Percentiles rank a stretch among this genome's conserved stretches.
Conservation (phyloP, 2,797 vertebrate species). For the Sparidentex hasta region DNA sequence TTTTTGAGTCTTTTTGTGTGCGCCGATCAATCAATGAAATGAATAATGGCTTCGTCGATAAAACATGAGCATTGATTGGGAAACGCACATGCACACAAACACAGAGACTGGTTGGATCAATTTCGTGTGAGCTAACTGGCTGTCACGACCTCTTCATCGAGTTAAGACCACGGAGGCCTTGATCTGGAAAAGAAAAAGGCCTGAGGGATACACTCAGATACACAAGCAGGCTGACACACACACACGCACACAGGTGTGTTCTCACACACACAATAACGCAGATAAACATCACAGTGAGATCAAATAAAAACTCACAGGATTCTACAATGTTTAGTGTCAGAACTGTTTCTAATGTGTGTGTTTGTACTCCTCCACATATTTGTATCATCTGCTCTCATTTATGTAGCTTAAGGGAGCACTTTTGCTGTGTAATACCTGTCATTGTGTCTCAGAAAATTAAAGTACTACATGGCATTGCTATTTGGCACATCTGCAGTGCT, state of each 20-base stretch:
- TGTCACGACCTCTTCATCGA: constrained; percentile 75
- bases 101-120: constrained; percentile 60
- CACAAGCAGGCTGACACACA: constrained; percentile 50
- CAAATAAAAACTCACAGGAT: constrained; percentile 27
- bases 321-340: constrained; percentile 22
- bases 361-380: neutral
- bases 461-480: neutral
- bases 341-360: constrained; percentile 20
- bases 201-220: constrained; percentile 57
- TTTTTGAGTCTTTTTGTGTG: constrained; percentile 33
- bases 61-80: constrained; percentile 71
- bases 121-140: constrained; percentile 77
- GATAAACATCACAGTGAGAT: constrained; percentile 26
- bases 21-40: constrained; percentile 62
- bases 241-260: constrained; percentile 2
- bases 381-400: neutral
- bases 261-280: constrained; percentile 1
- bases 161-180: constrained; percentile 66
- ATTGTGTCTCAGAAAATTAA: constrained; percentile 2
- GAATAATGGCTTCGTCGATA: constrained; percentile 72
- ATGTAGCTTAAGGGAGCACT: constrained; percentile 33
- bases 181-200: constrained; percentile 65
- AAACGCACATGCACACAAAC: constrained; percentile 25
- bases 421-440: neutral
- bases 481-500: neutral